These are phyloP conservation scores for Anabacerthia variegaticeps DNA, from an alignment of 2,797 vertebrate species.

Conservation along the genomic window DNA sequence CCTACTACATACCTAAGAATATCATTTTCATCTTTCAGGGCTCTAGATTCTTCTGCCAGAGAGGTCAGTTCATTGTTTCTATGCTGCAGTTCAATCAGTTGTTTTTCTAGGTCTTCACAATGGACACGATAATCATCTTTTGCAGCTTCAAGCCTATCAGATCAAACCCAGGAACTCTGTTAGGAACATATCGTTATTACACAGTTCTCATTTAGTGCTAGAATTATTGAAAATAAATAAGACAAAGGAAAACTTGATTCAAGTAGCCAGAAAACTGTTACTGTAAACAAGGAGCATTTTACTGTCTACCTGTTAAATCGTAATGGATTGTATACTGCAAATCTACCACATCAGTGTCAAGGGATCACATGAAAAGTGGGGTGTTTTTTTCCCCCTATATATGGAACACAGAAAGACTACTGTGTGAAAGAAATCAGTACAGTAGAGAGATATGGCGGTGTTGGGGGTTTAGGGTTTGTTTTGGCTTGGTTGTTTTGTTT, in stretches of 20 bases:
- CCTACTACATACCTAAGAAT: conserved; percentile 84
- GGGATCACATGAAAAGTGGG: background rate
- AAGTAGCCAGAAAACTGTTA: background rate
- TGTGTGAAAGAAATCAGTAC: background rate
- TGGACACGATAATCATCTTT: conserved; percentile 98
- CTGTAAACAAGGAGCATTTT: background rate
- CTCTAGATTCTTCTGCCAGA: conserved; percentile 93
- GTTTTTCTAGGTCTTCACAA: conserved; percentile 96
- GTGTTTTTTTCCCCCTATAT: fast-evolving
- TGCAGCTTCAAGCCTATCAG: conserved; percentile 90
- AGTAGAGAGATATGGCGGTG: background rate
- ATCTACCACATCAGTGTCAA: background rate
- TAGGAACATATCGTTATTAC: background rate
- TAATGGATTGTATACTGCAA: background rate
- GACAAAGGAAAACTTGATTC: background rate
- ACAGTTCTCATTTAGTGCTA: background rate
- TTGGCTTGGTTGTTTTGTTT: background rate
- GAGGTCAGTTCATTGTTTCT: conserved; percentile 92
- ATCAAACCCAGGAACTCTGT: background rate
- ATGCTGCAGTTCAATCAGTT: conserved; percentile 93
- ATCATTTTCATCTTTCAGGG: conserved; percentile 95
- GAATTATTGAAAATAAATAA: background rate
- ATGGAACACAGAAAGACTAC: background rate
- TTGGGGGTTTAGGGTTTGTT: background rate
- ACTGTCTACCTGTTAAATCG: background rate